Percentiles rank a stretch among this genome's conserved stretches.
Conservation (phyloP, 2,888 invertebrate genomes). For the Notodonta dromedarius region DNA sequence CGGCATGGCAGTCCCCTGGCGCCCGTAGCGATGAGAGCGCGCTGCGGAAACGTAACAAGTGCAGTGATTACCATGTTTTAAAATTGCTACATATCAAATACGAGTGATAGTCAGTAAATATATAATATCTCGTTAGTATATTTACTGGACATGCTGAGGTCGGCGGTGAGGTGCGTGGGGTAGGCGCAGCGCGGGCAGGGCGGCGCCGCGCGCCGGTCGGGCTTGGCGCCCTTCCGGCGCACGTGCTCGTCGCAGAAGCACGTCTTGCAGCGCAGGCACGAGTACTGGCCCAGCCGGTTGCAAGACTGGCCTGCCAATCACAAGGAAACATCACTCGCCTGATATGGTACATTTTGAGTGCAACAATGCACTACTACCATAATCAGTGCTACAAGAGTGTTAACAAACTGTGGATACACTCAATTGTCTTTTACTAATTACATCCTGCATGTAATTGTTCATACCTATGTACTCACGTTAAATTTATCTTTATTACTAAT, state of each 20-base stretch:
- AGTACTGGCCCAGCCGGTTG: constrained; percentile 97
- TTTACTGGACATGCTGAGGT: constrained; percentile 97
- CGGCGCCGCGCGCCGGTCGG: constrained; percentile 58
- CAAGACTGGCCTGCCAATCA: constrained; percentile 91
- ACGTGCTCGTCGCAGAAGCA: constrained; percentile 99
- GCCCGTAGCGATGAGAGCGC: constrained; percentile 94
- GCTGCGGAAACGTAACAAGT: constrained; percentile 73
- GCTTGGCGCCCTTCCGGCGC: constrained; percentile 81
- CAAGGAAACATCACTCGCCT: background rate
- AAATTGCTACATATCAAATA: too few relatives aligned
- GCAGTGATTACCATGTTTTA: too few relatives aligned
- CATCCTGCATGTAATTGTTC: too few relatives aligned
- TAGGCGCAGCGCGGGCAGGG: constrained; percentile 98
- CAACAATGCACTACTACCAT: background rate
- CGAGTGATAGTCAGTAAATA: too few relatives aligned
- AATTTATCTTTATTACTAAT: too few relatives aligned
- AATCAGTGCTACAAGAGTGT: background rate
- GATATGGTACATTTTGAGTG: too few relatives aligned
- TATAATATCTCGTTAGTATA: constrained; percentile 22
- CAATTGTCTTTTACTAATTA: too few relatives aligned
- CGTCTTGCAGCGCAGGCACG: constrained; percentile 97
- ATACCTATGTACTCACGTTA: too few relatives aligned
- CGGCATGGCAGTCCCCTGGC: constrained; percentile 89
- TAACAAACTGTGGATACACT: too few relatives aligned
- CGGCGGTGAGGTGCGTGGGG: constrained; percentile 96